These are phyloP conservation scores for Archaeoteleia sp. DNA, from an alignment of 2,888 invertebrate species.

Conservation along the genomic window DNA sequence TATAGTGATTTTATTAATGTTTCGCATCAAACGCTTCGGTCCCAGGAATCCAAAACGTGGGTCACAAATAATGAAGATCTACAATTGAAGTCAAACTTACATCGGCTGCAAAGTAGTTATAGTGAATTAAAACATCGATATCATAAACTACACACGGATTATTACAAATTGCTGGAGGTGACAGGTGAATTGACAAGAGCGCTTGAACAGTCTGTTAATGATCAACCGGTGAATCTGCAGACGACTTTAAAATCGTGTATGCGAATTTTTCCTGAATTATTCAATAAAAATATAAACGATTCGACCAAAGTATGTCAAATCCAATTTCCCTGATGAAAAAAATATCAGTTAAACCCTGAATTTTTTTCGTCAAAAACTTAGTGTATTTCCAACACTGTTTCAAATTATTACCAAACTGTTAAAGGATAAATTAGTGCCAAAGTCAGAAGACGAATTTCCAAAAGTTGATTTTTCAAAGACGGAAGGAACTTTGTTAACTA, in stretches of 20 bases:
- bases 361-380: too few species aligned
- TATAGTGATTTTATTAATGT: too few species aligned
- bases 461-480: slow-evolving; percentile 8
- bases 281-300: slow-evolving; percentile 67
- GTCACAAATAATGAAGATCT: too few species aligned
- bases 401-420: too few species aligned
- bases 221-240: slow-evolving; percentile 76
- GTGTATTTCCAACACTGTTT: too few species aligned
- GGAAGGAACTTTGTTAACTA: slow-evolving; percentile 10
- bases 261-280: slow-evolving; percentile 76
- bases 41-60: too few species aligned
- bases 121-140: slow-evolving; percentile 71
- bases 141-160: slow-evolving; percentile 73
- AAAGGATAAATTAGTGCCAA: slow-evolving; percentile 10
- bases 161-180: slow-evolving; percentile 75
- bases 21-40: too few species aligned
- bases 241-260: slow-evolving; percentile 75
- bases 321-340: neutral
- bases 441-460: slow-evolving; percentile 48
- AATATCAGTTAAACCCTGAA: neutral
- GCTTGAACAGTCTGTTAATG: slow-evolving; percentile 78
- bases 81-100: too few species aligned
- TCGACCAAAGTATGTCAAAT: slow-evolving; percentile 55
- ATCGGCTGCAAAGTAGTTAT: too few species aligned
- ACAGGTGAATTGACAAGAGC: slow-evolving; percentile 79